Base-by-base conservation (phyloP, 2,888 invertebrate species). In the Mactromeris polynyma region DNA sequence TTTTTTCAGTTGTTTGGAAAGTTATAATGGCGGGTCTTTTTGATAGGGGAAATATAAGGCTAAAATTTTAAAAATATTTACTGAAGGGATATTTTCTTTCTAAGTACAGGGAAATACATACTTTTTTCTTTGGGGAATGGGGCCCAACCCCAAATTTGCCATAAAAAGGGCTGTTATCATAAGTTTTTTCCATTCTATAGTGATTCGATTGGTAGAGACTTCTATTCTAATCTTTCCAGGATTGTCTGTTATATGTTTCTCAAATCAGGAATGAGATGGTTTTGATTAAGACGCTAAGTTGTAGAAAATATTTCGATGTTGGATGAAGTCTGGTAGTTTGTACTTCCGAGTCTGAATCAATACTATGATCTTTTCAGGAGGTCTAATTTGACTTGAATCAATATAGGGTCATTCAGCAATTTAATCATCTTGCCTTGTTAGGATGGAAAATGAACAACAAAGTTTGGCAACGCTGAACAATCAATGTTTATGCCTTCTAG, bases 311-410 rank as follows among this genome's bases (percentile, higher is more conserved):
- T 73, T 36, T 33, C 36, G 11, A 26, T 73, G 33, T 73, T 17
- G 7, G 33, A 36, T 31, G 33, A 36, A 36, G 36, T 36, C 31
- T 73, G 26, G 73, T 73, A 11, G 36, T 73, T 73, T 33, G 73
- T 73, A 17, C 36, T 73, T 33, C 36, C 36, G 36, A 73, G 33
- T 33, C 36, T 33, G 73, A 73, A 73, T 73, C 73, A 73, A 73
- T 73, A 73, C 9, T 73, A 73, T 3, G 73, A 36, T 36, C 11
- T 73, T 73, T 73, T 73, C 36, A 33, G 73, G 73, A 73, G 73
- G 36, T 19, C 73, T 73, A 73, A 73, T 73, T 73, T 73, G 73
- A 73, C 73, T 73, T 73, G 73, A 73, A 73, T 73, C 73, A 73
- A 73, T 73, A 73, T 36, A 73, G 19, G 73, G 73, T 73, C 73